Base-by-base conservation (phyloP, 1,140 invertebrate species). In the Odontomachus brunneus region DNA sequence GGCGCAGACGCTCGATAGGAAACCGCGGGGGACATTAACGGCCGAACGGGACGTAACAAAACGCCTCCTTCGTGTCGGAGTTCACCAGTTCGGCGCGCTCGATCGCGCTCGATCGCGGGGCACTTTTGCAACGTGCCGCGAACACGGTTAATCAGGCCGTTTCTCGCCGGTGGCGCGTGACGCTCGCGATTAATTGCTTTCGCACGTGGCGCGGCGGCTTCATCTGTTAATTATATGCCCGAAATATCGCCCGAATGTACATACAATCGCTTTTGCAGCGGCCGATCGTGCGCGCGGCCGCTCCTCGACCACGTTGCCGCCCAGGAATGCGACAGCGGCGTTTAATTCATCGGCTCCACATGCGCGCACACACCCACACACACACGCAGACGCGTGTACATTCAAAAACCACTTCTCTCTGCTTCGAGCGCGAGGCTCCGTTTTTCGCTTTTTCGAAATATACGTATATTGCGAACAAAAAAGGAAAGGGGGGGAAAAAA, bases 141-240 rank as follows among this genome's bases (percentile, higher is more conserved):
- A 63, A 49, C 81, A 78, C 67, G 57, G 74, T 86, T 87, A 86
- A 87, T 84, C 83, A 82, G 67, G 19, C 38, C 44, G 72, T 71
- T 86, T 83, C n/a, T n/a, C 81, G 55, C 59, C 53, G 49, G 74
- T 69, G 65, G 66, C 44, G 55, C 63, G 73, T 83, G 72, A 80
- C 85, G 24, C 11, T 24, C n/a, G 73, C 62, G 69, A 87, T 87
- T 87, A 87, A 87, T 87, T 86, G 75, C 80, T 83, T 83, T 86
- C 65, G 82, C 84, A 78, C 72, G 22, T 78, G 72, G 51, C 69
- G 33, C 57, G 59, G 51, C 60, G 22, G 53, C 63, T 24, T 24
- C 69, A 49, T 76, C 71, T 86, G 84, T 86, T 87, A 83, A 86
- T 87, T 87, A 86, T 78, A 78, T 78, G 66, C 80, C 26, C 59